Percentiles rank a stretch among this genome's conserved stretches.
These are phyloP conservation scores for Platorchestia sp. DNA, from an alignment of 1,140 invertebrate genomes.

Conservation along the genomic window DNA sequence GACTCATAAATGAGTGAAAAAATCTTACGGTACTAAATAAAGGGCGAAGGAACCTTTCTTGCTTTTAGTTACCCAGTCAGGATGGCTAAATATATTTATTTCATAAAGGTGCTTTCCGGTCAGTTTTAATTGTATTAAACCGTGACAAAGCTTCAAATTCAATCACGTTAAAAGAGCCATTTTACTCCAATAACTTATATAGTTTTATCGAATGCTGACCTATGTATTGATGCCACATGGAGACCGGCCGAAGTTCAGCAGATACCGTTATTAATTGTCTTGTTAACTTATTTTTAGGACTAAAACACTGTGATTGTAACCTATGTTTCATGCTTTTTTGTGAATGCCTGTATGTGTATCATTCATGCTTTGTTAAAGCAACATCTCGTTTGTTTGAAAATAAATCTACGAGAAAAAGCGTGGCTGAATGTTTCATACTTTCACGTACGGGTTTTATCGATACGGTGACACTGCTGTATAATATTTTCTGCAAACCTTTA, in stretches of 20 bases:
- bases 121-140: background rate
- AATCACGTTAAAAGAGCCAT: background rate
- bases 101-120: background rate
- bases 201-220: background rate
- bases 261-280: constrained; percentile 19
- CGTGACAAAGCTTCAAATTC: background rate
- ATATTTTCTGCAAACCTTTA: background rate
- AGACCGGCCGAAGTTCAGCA: background rate
- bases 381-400: background rate
- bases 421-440: background rate
- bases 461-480: background rate
- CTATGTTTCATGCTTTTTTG: constrained; percentile 15
- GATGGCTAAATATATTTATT: background rate
- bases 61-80: background rate
- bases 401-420: background rate
- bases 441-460: background rate
- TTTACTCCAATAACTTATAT: background rate
- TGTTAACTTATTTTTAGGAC: constrained; percentile 32
- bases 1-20: background rate
- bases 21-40: background rate
- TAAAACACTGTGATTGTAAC: constrained; percentile 9
- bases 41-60: background rate
- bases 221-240: background rate
- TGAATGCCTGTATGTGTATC: background rate
- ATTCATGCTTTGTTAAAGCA: background rate